A percentile compares a stretch with the other conserved stretches of the same genome.
phyloP scores from a whole-genome alignment of 1,140 invertebrate species.

The Drosophila paulistorum region DNA sequence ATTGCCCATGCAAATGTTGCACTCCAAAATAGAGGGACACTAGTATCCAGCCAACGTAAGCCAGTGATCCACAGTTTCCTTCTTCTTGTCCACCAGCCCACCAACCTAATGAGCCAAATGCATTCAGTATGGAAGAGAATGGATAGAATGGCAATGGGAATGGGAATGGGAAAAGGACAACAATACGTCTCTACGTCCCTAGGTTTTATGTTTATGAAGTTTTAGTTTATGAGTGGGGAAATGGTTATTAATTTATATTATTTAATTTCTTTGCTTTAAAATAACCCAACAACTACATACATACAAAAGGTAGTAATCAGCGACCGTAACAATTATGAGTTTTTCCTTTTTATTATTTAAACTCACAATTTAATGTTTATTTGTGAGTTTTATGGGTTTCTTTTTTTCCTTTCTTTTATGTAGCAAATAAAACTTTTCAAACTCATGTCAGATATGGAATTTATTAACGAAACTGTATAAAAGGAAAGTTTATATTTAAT shows the following conservation, averaged over 20 bases:
- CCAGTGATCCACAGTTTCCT: slow-evolving; percentile 19
- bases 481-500: too few relatives aligned
- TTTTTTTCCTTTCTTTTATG: too few relatives aligned
- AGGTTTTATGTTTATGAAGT: slow-evolving; percentile 1
- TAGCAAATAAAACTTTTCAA: too few relatives aligned
- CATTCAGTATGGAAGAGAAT: neutral
- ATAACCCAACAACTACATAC: neutral
- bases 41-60: neutral
- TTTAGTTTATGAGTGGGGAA: slow-evolving; percentile 3
- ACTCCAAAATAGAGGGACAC: slow-evolving; percentile 11
- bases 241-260: slow-evolving; percentile 12
- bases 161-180: neutral
- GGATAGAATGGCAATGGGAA: neutral
- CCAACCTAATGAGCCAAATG: slow-evolving; percentile 14
- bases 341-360: too few relatives aligned
- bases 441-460: too few relatives aligned
- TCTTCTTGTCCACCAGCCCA: neutral
- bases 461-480: too few relatives aligned
- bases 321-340: too few relatives aligned
- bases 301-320: neutral
- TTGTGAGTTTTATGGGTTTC: too few relatives aligned
- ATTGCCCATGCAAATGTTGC: slow-evolving; percentile 74
- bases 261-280: neutral
- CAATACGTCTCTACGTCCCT: neutral
- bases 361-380: too few relatives aligned